Conservation (phyloP, 2,888 invertebrate species). For the Spodoptera littoralis region DNA sequence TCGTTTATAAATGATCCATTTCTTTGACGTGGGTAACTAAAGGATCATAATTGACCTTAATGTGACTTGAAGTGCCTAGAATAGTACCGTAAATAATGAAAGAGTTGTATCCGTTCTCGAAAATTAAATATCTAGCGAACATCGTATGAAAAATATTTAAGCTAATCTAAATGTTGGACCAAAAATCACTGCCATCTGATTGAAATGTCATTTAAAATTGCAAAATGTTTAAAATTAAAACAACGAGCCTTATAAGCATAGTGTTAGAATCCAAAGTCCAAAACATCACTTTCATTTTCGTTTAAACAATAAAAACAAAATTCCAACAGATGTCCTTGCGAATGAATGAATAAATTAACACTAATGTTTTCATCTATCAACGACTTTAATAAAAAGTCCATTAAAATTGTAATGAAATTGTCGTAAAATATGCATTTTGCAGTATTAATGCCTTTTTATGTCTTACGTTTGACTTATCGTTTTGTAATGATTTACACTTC, state of each 20-base stretch:
- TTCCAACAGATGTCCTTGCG: slow-evolving; percentile 14
- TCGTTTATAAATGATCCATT: too few relatives aligned
- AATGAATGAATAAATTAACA: slow-evolving; percentile 22
- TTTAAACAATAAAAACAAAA: not conserved
- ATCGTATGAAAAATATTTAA: too few relatives aligned
- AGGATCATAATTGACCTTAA: not conserved
- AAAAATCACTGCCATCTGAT: too few relatives aligned
- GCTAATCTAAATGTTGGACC: too few relatives aligned
- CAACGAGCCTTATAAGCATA: too few relatives aligned
- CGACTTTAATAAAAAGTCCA: slow-evolving; percentile 34
- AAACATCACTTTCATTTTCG: slow-evolving; percentile 18
- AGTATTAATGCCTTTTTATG: slow-evolving; percentile 17
- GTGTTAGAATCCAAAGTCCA: too few relatives aligned
- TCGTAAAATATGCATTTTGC: slow-evolving; percentile 31
- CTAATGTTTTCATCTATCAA: slow-evolving; percentile 20
- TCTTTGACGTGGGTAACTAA: too few relatives aligned
- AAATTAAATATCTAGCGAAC: too few relatives aligned
- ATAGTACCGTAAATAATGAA: too few relatives aligned
- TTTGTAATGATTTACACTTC: slow-evolving; percentile 20
- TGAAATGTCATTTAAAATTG: too few relatives aligned
- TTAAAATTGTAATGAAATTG: slow-evolving; percentile 17
- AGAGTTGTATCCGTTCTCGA: too few relatives aligned
- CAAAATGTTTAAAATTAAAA: too few relatives aligned
- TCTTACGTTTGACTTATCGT: slow-evolving; percentile 17
- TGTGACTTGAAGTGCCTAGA: not conserved